phyloP scores from a whole-genome alignment of 1,140 invertebrate genomes.

The Sycobia sp. region DNA sequence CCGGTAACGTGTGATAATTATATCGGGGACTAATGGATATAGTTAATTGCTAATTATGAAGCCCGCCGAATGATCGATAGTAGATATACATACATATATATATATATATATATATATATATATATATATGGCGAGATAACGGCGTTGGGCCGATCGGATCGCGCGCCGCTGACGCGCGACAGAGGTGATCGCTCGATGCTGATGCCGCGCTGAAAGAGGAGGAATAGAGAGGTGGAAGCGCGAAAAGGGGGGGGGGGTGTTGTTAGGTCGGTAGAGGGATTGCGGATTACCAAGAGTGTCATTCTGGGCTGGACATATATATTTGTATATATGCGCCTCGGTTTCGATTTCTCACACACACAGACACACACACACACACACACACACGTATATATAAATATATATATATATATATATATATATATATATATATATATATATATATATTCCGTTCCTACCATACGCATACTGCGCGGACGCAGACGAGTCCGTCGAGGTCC shows the following conservation, averaged over 20 bases:
- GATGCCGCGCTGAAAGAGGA: conserved; percentile 4
- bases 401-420: too few species aligned
- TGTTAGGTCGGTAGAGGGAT: conserved; percentile 37
- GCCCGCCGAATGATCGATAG: conserved; percentile 62
- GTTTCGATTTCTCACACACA: too few species aligned
- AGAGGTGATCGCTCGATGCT: neutral
- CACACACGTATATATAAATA: too few species aligned
- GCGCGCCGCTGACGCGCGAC: conserved; percentile 39
- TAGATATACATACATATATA: conserved; percentile 30
- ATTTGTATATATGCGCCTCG: conserved; percentile 21
- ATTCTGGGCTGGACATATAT: conserved; percentile 42
- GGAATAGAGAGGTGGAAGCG: conserved; percentile 2
- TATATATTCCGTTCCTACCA: neutral
- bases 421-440: too few species aligned
- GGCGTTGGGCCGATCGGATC: too few species aligned
- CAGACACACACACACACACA: too few species aligned
- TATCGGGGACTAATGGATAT: conserved; percentile 63
- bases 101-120: too few species aligned
- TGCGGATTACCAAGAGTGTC: conserved; percentile 56
- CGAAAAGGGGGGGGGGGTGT: neutral
- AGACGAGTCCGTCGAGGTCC: neutral
- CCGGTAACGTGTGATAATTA: conserved; percentile 56
- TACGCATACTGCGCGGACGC: too few species aligned
- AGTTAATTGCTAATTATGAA: conserved; percentile 64
- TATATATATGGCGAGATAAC: too few species aligned